phyloP scores from a whole-genome alignment of 2,797 vertebrate species.

The Triplophysa bombifrons region DNA sequence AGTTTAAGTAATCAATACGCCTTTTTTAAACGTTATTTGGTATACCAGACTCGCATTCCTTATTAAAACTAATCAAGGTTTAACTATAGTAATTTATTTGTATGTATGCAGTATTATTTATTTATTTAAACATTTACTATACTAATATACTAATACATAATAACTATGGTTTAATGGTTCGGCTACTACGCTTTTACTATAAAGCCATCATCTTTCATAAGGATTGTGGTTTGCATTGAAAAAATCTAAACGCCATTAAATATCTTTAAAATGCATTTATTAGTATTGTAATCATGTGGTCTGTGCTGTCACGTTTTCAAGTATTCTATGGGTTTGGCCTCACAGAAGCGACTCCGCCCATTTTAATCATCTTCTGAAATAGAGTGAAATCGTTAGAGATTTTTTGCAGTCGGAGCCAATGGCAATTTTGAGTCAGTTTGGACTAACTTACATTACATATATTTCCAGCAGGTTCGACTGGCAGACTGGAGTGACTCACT shows the following conservation, averaged over 20 bases:
- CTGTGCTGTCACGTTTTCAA: slow-evolving; percentile 36
- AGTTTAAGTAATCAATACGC: background rate
- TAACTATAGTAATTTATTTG: too few species aligned
- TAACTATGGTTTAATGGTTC: too few species aligned
- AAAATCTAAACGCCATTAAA: slow-evolving; percentile 31
- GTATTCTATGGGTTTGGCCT: slow-evolving; percentile 26
- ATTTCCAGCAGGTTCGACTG: slow-evolving; percentile 32
- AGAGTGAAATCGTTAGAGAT: slow-evolving; percentile 33
- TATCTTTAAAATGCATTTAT: slow-evolving; percentile 35
- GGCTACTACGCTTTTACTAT: too few species aligned
- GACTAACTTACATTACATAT: slow-evolving; percentile 28
- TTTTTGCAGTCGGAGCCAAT: slow-evolving; percentile 36
- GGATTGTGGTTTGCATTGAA: background rate
- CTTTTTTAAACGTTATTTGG: slow-evolving; percentile 9
- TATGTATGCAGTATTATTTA: too few species aligned
- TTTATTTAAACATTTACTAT: too few species aligned
- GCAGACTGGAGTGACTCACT: slow-evolving; percentile 8
- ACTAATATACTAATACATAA: too few species aligned
- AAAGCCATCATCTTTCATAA: too few species aligned
- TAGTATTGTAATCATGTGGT: slow-evolving; percentile 34
- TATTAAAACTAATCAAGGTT: too few species aligned
- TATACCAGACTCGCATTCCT: background rate
- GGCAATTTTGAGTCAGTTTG: slow-evolving; percentile 27
- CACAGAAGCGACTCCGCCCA: slow-evolving; percentile 13
- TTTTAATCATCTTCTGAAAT: slow-evolving; percentile 45